A percentile compares a stretch with the other conserved stretches of the same genome.
These are phyloP conservation scores for Pterocles gutturalis DNA, from an alignment of 2,113 vertebrate species.

Conservation along the genomic window DNA sequence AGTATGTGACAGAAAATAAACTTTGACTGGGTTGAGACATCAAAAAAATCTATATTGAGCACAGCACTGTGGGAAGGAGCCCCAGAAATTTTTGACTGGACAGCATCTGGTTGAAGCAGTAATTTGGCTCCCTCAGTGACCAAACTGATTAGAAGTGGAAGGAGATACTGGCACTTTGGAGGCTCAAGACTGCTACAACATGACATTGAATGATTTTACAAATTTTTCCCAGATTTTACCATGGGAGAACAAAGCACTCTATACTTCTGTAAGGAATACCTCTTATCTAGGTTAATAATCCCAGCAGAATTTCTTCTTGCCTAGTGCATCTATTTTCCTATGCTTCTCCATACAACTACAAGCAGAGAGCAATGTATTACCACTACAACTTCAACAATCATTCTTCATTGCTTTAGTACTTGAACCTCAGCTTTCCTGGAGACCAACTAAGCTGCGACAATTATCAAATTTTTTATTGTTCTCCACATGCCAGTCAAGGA, in stretches of 20 bases:
- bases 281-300: neutral
- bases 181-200: neutral
- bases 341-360: neutral
- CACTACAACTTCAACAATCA: neutral
- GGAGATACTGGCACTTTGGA: neutral
- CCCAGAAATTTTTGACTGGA: neutral
- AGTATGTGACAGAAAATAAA: neutral
- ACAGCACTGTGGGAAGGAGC: neutral
- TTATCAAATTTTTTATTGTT: neutral
- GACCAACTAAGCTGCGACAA: neutral
- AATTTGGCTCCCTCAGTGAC: neutral
- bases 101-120: neutral
- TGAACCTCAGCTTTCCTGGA: neutral
- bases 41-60: neutral
- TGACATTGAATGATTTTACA: neutral
- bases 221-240: neutral
- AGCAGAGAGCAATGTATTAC: neutral
- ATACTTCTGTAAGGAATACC: neutral
- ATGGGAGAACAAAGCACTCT: neutral
- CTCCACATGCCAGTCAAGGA: neutral
- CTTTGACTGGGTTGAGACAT: neutral
- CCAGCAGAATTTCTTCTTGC: neutral
- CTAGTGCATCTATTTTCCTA: neutral
- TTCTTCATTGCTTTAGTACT: neutral
- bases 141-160: neutral